phyloP scores from a whole-genome alignment of 2,888 invertebrate species.

The Torymus aiolomorphi region DNA sequence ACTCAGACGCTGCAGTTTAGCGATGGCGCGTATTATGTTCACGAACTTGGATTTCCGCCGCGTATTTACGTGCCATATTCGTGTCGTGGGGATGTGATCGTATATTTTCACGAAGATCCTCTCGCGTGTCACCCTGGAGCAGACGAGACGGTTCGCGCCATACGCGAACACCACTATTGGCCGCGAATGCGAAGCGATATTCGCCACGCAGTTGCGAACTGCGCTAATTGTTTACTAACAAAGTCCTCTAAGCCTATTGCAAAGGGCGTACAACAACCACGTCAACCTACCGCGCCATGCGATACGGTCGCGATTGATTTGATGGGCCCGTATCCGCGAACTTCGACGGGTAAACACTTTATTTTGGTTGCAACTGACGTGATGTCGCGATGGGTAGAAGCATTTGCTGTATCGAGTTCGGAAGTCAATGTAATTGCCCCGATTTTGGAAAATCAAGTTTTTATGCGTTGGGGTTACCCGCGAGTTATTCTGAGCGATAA shows the following conservation, averaged over 20 bases:
- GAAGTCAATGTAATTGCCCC: no score
- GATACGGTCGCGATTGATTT: neutral
- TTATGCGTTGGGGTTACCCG: no score
- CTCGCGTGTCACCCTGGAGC: neutral
- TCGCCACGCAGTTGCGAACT: neutral
- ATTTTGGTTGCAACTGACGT: no score
- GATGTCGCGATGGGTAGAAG: no score
- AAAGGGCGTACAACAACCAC: neutral
- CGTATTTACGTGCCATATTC: no score
- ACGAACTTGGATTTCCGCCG: no score
- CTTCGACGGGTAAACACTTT: neutral
- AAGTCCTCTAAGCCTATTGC: neutral
- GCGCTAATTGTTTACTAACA: neutral
- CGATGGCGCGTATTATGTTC: no score
- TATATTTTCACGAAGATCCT: neutral
- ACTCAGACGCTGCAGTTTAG: no score
- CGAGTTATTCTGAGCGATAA: neutral
- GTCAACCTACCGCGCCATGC: neutral
- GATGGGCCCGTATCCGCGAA: conserved; percentile 16
- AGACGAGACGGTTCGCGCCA: neutral
- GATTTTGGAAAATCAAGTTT: no score
- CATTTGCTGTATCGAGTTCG: no score
- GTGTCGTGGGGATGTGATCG: neutral
- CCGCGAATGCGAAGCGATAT: neutral
- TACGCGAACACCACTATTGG: neutral